phyloP scores from a whole-genome alignment of 2,888 invertebrate species.

The Phlogophora meticulosa region DNA sequence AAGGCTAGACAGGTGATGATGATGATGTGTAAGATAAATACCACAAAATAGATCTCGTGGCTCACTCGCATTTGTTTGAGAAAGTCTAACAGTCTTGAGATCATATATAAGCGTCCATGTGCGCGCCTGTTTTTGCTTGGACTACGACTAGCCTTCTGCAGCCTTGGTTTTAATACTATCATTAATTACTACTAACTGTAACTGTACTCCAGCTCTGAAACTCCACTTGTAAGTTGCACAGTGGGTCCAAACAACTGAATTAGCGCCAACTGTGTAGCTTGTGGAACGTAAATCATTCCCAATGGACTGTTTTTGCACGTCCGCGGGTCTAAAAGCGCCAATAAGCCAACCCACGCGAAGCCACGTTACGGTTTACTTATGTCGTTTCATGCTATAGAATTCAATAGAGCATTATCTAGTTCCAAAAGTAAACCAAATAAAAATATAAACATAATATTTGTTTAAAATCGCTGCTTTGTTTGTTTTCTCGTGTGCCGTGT shows the following conservation, averaged over 20 bases:
- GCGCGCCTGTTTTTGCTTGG: neutral
- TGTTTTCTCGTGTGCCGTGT: too few species aligned
- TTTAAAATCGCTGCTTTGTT: too few species aligned
- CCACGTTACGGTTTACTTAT: neutral
- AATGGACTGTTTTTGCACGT: constrained; percentile 42
- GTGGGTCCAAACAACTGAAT: constrained; percentile 45
- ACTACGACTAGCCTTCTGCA: neutral
- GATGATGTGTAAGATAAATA: too few species aligned
- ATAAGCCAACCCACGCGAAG: constrained; percentile 2
- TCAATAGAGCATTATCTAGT: neutral
- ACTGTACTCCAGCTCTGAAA: constrained; percentile 10
- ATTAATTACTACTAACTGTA: constrained; percentile 33
- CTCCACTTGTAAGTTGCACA: constrained; percentile 12
- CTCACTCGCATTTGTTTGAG: neutral
- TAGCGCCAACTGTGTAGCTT: constrained; percentile 47
- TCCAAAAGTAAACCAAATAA: too few species aligned
- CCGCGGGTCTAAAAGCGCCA: neutral
- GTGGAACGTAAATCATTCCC: constrained; percentile 45
- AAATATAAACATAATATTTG: too few species aligned
- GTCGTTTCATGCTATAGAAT: neutral
- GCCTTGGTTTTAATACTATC: neutral
- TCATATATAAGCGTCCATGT: neutral
- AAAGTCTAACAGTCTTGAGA: too few species aligned
- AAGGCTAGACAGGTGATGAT: too few species aligned
- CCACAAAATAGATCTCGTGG: too few species aligned